Base-by-base conservation (phyloP, 1,140 invertebrate species). In the Heliconius nattereri region DNA sequence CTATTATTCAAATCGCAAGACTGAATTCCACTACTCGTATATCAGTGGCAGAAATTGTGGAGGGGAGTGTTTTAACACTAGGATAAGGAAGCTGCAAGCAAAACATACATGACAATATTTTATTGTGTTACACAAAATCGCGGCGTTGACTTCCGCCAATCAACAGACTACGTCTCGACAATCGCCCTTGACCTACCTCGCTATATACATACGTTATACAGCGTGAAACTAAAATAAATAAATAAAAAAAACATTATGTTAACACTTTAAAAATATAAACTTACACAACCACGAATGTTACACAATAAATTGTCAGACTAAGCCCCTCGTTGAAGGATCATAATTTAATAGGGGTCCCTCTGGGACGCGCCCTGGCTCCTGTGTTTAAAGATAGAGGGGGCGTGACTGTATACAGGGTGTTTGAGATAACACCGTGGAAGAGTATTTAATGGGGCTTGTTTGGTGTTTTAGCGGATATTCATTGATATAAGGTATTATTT, bases 291-390 rank as follows among this genome's bases (percentile, higher is more conserved):
- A 19, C 23, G 19, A 71, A 13, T 71, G 70, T 37, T 73, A 40
- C 16, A 20, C 29, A 19, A 45, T 71, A 29, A 71, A 32, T 71
- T 73, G n/a, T 40, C 9, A 37, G 13, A 45, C 32, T 6, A 13
- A 74, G 16, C 26, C 23, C 73, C 20, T 52, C 26, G 37, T 66
- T 71, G 52, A 49, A 79, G n/a, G 78, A 75, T 75, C 70, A 76
- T 77, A 80, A 80, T 80, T 80, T 80, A 71, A 80, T 80, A 80
- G 76, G 79, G 76, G 79, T 75, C 71, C 49, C 54, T 35, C 19
- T 20, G 79, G 79, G 79, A 70, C 66, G 74, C 66, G 72, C 20
- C 71, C 40, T 35, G 52, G 54, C 54, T 57, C 54, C 54, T n/a
- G 20, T 23, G n/a, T 8, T 57, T n/a, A 57, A 57, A 73, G 75